These are phyloP conservation scores for Mystacides longicornis DNA, from an alignment of 2,888 invertebrate genomes.

Conservation along the genomic window DNA sequence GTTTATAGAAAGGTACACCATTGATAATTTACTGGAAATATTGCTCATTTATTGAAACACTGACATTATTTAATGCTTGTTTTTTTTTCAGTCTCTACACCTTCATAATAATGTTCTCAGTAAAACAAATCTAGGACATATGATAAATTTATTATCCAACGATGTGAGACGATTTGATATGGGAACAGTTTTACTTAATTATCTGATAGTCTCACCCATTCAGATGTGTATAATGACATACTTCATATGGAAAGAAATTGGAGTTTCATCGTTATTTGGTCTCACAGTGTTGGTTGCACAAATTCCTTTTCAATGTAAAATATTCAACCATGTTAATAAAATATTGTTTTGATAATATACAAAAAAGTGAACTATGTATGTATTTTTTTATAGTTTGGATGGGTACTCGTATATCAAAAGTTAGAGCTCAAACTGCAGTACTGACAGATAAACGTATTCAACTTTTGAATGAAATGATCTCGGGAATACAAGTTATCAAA, in stretches of 20 bases:
- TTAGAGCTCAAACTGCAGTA: constrained; percentile 72
- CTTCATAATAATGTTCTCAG: constrained; percentile 75
- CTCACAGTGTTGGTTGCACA: constrained; percentile 62
- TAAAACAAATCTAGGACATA: constrained; percentile 68
- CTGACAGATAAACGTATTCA: constrained; percentile 85
- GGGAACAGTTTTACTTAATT: constrained; percentile 81
- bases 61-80: neutral
- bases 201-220: constrained; percentile 85
- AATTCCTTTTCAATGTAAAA: constrained; percentile 62
- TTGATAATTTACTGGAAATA: neutral
- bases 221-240: constrained; percentile 73
- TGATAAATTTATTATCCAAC: constrained; percentile 87
- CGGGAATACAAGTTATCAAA: constrained; percentile 81
- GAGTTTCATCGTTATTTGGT: constrained; percentile 61
- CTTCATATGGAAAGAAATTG: constrained; percentile 65
- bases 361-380: neutral
- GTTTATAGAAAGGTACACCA: constrained; percentile 75
- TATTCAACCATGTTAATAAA: neutral
- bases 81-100: constrained; percentile 41
- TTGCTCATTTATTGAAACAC: neutral
- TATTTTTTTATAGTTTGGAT: constrained; percentile 50
- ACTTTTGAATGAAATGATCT: constrained; percentile 79
- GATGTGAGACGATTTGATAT: constrained; percentile 91
- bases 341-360: too few relatives aligned
- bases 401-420: constrained; percentile 67